Evolutionary conservation across 2,797 vertebrate species (phyloP).

Genomic region (Acanthopagrus latus): DNA sequence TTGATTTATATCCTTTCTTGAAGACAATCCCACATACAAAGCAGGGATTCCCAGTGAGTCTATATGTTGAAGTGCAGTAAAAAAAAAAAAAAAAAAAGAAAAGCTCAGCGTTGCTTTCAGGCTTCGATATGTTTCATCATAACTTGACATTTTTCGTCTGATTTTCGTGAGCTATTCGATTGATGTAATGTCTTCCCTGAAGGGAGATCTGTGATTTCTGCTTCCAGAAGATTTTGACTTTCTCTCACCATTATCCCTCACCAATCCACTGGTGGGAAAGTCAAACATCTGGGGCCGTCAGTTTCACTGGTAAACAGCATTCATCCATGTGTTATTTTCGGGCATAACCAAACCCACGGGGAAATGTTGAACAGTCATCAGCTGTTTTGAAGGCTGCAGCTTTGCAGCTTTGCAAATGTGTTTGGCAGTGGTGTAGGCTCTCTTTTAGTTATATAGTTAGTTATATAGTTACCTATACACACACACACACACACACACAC

Average conservation of each 20-base stretch:
- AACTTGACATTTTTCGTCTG: constrained; percentile 6
- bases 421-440: constrained; percentile 5
- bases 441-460: neutral
- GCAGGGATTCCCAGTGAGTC: constrained; percentile 32
- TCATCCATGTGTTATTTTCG: constrained; percentile 39
- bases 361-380: constrained; percentile 23
- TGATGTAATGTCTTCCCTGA: constrained; percentile 18
- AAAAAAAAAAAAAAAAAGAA: neutral
- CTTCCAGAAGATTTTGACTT: neutral
- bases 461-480: too few relatives aligned
- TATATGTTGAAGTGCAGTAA: neutral
- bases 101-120: constrained; percentile 23
- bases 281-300: constrained; percentile 25
- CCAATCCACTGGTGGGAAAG: constrained; percentile 33
- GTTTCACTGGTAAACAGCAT: constrained; percentile 27
- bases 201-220: constrained; percentile 19
- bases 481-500: too few relatives aligned
- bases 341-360: constrained; percentile 18
- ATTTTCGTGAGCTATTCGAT: constrained; percentile 23
- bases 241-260: neutral
- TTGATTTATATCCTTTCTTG: constrained; percentile 46
- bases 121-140: constrained; percentile 41
- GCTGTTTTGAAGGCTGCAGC: neutral
- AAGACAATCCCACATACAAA: constrained; percentile 25
- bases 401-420: constrained; percentile 10